Evolutionary conservation across 2,888 invertebrate species (phyloP), one percentile per base, ranked within the genome.

Genomic region (Leuctra nigra): DNA sequence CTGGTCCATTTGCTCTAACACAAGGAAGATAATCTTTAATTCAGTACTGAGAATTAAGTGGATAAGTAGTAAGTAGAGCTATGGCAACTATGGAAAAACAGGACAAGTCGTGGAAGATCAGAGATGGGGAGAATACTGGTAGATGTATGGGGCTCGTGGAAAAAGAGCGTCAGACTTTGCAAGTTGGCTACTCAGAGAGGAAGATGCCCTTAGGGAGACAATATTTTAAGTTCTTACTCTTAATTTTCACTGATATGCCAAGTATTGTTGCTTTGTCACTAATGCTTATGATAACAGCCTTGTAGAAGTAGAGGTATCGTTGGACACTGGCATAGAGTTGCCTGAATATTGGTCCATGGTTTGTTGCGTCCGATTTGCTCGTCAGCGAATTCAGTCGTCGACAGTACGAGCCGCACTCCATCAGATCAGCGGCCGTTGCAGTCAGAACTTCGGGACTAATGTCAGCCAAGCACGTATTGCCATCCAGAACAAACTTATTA

Each of bases 251-350:
- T 2, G 33, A 25, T 4, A 54, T 38, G 16, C 22, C 7, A 6
- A 33, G 35, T 16, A 57, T 23, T 22, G 44, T 11, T 4, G 50
- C 47, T 23, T 39, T 13, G 13, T 56, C 44, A 14, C 18, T 33
- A 1, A 56, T 4, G 24, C 73, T 47, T 75, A 75, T 61, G 77
- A 72, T 58, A 75, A 76, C 70, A 14, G 79, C 68, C 2, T 82
- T 77, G 66, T 82, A 83, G 35, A 79, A 77, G 20, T 79, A 67
- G 18, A 86, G 68, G 64, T 82, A 84, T 14, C 75, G 73, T 55
- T 77, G 73, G 18, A 85, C 72, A 16, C 80, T 79, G 62, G 80
- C 78, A 62, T 83, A 80, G 44, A 83, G 73, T 4, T 83, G 80
- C 84, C 84, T 57, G 53, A 41, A 52, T 29, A 59, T 35, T 53